A percentile compares a stretch with the other conserved stretches of the same genome.
These are phyloP conservation scores for Zaprionus gabonicus DNA, from an alignment of 1,140 invertebrate genomes.

Conservation along the genomic window DNA sequence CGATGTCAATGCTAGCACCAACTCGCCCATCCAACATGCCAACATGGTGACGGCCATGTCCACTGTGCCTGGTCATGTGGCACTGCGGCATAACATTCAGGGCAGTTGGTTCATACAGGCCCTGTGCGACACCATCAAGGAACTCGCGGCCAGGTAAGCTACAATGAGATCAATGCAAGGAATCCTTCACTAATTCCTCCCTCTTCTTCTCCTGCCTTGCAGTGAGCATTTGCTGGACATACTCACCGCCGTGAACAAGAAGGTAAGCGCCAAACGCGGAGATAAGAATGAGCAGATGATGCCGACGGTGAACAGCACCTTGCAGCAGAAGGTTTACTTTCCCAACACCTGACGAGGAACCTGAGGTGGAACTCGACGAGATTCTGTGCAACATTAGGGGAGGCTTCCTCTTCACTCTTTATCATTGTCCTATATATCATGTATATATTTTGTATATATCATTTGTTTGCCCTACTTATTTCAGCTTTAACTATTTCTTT, in stretches of 20 bases:
- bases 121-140: constrained; percentile 57
- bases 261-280: constrained; percentile 63
- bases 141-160: constrained; percentile 55
- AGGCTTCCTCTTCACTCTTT: too few species aligned
- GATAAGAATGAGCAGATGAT: constrained; percentile 66
- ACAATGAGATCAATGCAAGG: neutral
- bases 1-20: constrained; percentile 39
- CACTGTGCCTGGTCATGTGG: constrained; percentile 67
- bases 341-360: constrained; percentile 7
- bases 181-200: neutral
- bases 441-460: too few species aligned
- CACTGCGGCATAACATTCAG: constrained; percentile 65
- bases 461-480: too few species aligned
- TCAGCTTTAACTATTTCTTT: too few species aligned
- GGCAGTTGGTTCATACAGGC: constrained; percentile 83
- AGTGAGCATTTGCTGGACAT: constrained; percentile 76
- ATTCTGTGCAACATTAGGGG: too few species aligned
- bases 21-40: constrained; percentile 43
- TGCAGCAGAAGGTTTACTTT: constrained; percentile 58
- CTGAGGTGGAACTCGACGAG: too few species aligned
- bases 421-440: too few species aligned
- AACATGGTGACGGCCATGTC: constrained; percentile 76
- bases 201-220: neutral
- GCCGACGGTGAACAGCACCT: constrained; percentile 32
- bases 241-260: constrained; percentile 52